Base-by-base conservation (phyloP, 2,797 vertebrate genomes). In the Xiphorhynchus erythropygius region DNA sequence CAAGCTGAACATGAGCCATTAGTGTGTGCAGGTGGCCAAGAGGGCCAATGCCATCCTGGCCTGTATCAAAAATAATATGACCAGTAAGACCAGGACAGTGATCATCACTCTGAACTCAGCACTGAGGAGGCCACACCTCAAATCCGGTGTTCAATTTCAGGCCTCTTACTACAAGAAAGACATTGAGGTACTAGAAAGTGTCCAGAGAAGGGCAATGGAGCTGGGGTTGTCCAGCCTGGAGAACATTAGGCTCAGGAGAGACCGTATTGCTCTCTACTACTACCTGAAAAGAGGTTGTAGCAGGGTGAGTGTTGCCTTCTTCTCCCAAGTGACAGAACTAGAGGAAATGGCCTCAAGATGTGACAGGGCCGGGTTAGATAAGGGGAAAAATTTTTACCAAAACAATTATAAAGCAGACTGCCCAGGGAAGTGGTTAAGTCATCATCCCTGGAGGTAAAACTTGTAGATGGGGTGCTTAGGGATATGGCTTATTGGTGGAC, bases 11-110 rank as follows among this genome's bases (percentile, higher is more conserved):
- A 41, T 8, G 18, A 67, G 1, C 25, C 39, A 52, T 18, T 0
- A 62, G 5, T 50, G 27, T 37, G 46, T 28, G 27, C 28, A 60
- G 18, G 25, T 41, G 21, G 11, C 21, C 53, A 47, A 5, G 11
- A 35, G 4, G 21, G 2, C 5, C 17, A 67, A 0, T 5, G 53
- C 1, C 25, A 67, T 13, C 39, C 33, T 47, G 21, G 7, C 21
- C 11, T 27, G 22, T 3, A 0, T 0, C 76, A 74, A 22, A 22
- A 32, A 3, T 0, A 13, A 5, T 15, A 17, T 33, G 25, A 17
- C 14, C 62, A 60, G 55, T 10, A 60, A 53, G 33, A 15, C 1
- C 46, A 59, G 7, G 53, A 17, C 41, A 11, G 30, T 0, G 39
- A 39, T 22, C 24, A 2, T 53, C 6, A 5, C 8, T 0, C 53